Conservation (phyloP, 2,888 invertebrate species). For the Chrysina gloriosa region DNA sequence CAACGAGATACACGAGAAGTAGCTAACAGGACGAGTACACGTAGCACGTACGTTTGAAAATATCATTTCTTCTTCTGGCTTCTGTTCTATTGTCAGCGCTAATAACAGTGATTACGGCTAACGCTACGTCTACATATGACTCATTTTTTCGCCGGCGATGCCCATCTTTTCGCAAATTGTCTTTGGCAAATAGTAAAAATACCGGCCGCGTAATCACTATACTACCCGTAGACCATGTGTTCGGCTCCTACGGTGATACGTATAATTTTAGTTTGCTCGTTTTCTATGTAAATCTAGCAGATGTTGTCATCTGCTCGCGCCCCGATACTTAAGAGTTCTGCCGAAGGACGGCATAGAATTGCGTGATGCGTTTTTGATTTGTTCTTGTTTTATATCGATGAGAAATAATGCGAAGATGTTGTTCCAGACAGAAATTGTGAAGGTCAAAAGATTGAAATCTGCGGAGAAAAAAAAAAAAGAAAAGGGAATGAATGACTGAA, state of each 20-base stretch:
- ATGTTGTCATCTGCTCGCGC: conserved; percentile 28
- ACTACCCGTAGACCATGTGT: conserved; percentile 32
- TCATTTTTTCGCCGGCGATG: conserved; percentile 14
- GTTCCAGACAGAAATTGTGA: too few species aligned
- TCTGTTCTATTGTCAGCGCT: conserved; percentile 27
- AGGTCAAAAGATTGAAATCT: too few species aligned
- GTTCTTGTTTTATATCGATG: too few species aligned
- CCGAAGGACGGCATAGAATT: too few species aligned
- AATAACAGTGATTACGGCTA: conserved; percentile 34
- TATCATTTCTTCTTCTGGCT: conserved; percentile 15
- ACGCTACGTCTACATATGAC: conserved; percentile 26
- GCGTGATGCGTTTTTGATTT: too few species aligned
- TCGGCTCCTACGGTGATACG: conserved; percentile 30
- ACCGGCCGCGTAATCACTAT: conserved; percentile 22
- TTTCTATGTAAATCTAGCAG: conserved; percentile 36
- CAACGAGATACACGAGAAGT: too few species aligned
- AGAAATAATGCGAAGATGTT: too few species aligned
- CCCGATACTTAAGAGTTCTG: too few species aligned
- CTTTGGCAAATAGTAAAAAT: conserved; percentile 35
- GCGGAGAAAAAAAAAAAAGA: too few species aligned
- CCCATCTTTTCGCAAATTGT: conserved; percentile 38
- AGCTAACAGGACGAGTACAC: too few species aligned
- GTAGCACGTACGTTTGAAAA: conserved; percentile 14
- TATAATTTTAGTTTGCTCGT: conserved; percentile 21
- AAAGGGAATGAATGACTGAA: too few species aligned